Percentiles rank a stretch among this genome's conserved stretches.
phyloP scores from a whole-genome alignment of 2,797 vertebrate species.

The Ispidina lecontei region DNA sequence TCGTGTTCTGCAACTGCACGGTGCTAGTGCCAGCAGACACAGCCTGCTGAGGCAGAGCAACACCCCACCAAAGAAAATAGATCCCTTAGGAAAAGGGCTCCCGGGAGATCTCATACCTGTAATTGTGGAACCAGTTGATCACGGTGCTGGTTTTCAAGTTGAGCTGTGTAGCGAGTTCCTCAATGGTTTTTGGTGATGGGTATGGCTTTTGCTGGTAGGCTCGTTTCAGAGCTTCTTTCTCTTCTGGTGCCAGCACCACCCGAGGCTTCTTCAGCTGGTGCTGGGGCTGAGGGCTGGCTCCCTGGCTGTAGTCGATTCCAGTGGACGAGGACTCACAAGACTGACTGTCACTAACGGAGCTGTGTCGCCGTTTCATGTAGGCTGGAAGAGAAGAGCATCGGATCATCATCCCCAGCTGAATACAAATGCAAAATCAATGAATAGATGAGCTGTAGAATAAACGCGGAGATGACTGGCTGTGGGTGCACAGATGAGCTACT shows the following conservation, averaged over 20 bases:
- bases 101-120: conserved; percentile 81
- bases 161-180: conserved; percentile 98
- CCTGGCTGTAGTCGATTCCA: conserved; percentile 88
- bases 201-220: conserved; percentile 99
- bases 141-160: conserved; percentile 99
- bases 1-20: background rate
- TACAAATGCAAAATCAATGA: background rate
- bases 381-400: conserved; percentile 74
- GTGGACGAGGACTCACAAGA: conserved; percentile 82
- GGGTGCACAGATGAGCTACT: background rate
- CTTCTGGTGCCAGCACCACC: conserved; percentile 93
- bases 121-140: conserved; percentile 99
- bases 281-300: conserved; percentile 88
- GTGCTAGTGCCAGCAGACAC: background rate
- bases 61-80: background rate
- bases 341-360: conserved; percentile 92
- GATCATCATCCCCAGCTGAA: background rate
- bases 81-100: background rate
- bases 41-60: background rate
- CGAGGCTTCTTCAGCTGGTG: conserved; percentile 96
- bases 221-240: conserved; percentile 93
- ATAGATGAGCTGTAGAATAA: background rate
- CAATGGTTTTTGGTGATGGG: conserved; percentile 98
- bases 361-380: conserved; percentile 95
- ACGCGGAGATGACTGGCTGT: rapidly evolving